A percentile compares a stretch with the other conserved stretches of the same genome.
Evolutionary conservation across 1,140 invertebrate species (phyloP).

Genomic region (Monochamus saltuarius): DNA sequence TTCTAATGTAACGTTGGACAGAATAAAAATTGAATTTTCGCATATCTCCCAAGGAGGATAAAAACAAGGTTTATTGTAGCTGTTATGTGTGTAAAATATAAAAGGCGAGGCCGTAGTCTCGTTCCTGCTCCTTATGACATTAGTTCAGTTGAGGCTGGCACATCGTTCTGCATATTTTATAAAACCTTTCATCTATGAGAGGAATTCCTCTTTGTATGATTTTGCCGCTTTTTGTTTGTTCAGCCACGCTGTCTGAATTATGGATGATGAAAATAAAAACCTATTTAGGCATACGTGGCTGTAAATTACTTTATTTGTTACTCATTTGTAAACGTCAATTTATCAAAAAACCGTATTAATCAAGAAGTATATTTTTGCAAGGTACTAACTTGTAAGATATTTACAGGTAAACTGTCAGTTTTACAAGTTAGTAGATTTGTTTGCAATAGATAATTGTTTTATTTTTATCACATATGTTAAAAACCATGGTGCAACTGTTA

Average conservation of each 20-base stretch:
- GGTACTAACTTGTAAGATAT: too few relatives aligned
- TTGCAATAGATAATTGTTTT: too few relatives aligned
- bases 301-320: too few relatives aligned
- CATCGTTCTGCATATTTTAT: conserved; percentile 34
- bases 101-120: conserved; percentile 25
- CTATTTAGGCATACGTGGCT: conserved; percentile 1
- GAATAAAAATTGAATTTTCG: conserved; percentile 23
- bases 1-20: conserved; percentile 1
- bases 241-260: conserved; percentile 23
- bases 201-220: conserved; percentile 30
- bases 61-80: conserved; percentile 29
- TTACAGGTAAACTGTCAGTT: too few relatives aligned
- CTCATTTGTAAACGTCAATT: too few relatives aligned
- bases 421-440: too few relatives aligned
- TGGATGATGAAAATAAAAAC: conserved; percentile 18
- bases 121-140: conserved; percentile 30
- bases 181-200: conserved; percentile 23
- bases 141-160: conserved; percentile 28
- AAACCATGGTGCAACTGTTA: too few relatives aligned
- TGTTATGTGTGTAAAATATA: conserved; percentile 19
- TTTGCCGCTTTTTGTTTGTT: conserved; percentile 18
- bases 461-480: too few relatives aligned
- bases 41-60: conserved; percentile 20
- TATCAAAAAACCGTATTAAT: too few relatives aligned
- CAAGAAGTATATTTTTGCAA: too few relatives aligned